Conservation (phyloP, 2,797 vertebrate species). For the Melanogrammus aeglefinus region DNA sequence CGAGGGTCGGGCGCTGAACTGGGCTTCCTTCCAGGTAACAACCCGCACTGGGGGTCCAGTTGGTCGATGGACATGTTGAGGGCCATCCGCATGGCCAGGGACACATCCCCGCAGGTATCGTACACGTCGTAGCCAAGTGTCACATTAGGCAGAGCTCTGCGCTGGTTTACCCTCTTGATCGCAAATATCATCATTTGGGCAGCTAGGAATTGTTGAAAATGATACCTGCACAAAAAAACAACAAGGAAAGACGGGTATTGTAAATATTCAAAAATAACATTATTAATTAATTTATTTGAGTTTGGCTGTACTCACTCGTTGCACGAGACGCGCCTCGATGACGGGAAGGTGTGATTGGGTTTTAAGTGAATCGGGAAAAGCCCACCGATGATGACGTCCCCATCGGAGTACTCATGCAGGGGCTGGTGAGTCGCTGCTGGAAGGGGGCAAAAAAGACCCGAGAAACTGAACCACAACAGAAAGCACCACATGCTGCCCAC, state of each 20-base stretch:
- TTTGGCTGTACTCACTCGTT: conserved; percentile 34
- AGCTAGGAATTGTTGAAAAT: conserved; percentile 12
- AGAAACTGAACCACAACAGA: conserved; percentile 14
- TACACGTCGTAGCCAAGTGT: conserved; percentile 60
- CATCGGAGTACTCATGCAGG: conserved; percentile 27
- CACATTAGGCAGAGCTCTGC: conserved; percentile 36
- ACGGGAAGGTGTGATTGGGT: not conserved
- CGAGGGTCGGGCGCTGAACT: conserved; percentile 19
- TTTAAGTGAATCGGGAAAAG: conserved; percentile 53
- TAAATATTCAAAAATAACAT: not conserved
- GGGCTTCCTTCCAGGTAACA: not conserved
- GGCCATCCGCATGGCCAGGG: conserved; percentile 37
- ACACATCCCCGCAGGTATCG: conserved; percentile 57
- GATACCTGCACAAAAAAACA: conserved; percentile 25
- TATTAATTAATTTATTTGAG: not conserved
- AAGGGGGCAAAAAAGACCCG: not conserved
- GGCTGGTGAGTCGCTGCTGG: not conserved
- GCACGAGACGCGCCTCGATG: conserved; percentile 19
- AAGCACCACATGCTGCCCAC: conserved; percentile 38
- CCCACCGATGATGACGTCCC: conserved; percentile 62
- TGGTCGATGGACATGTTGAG: conserved; percentile 37
- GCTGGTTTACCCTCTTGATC: conserved; percentile 49
- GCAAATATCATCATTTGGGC: conserved; percentile 52
- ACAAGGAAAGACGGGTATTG: not conserved
- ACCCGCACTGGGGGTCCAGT: not conserved